Base-by-base conservation (phyloP, 2,797 vertebrate species). In the Myotis vivesi region DNA sequence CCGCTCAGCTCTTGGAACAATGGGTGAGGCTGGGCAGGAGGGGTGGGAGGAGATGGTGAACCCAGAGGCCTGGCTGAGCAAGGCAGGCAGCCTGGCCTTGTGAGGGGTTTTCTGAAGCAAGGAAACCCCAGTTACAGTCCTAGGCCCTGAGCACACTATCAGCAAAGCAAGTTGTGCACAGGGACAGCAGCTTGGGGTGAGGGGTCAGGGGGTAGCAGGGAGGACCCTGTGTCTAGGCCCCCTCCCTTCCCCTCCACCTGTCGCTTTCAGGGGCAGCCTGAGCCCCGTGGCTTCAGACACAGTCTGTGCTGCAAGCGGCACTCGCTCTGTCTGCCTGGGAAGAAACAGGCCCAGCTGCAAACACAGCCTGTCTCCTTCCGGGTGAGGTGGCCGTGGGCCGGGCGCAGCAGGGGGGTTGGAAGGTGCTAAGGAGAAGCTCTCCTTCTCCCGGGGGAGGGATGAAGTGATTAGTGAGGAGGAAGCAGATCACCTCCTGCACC, bases 351-450 rank as follows among this genome's bases (percentile, higher is more conserved):
- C 79, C 66, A 44, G 66, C 38, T 41, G 53, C 57, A 66, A 68
- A 68, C 41, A 93, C 87, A 91, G 49, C 77, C 79, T 49, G 82
- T 72, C 53, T 80, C 82, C 66, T 80, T 71, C 76, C 22, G 0
- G 53, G 79, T 8, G 73, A 77, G 87, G 77, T 19, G 79, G 69
- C 3, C 0, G 82, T 0, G 3, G 12, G 68, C 72, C 80, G 30
- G 79, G 64, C 62, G 2, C 59, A 5, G 49, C 41, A 6, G 33
- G 28, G 46, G 71, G 4, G 10, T 53, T 81, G 36, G 83, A 86
- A 92, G 53, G 89, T 77, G 66, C 76, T 91, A 71, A 91, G 41
- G 66, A 75, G 95, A 23, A 28, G 10, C 28, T 75, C 55, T 11
- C 79, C 46, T 79, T 36, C 44, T 71, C 46, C 46, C 33, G 0